Conservation (phyloP, 2,888 invertebrate genomes). For the Smittia sp. region DNA sequence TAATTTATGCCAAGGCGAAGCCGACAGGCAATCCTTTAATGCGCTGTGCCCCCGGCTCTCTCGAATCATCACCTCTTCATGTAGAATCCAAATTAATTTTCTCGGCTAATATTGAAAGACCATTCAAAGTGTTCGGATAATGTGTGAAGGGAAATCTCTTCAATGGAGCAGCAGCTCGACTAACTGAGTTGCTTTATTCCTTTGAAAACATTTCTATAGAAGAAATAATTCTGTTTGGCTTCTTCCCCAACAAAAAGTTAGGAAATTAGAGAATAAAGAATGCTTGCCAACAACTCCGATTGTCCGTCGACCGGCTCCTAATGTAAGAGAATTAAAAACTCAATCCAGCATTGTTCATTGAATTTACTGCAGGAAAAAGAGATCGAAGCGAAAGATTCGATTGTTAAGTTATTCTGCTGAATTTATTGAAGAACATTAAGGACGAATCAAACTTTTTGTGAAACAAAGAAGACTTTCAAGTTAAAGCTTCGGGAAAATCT, state of each 20-base stretch:
- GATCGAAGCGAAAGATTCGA: too few relatives aligned
- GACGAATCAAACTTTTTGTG: too few relatives aligned
- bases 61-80: neutral
- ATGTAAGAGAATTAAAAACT: constrained; percentile 4
- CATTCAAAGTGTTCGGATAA: neutral
- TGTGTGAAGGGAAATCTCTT: neutral
- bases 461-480: too few relatives aligned
- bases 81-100: neutral
- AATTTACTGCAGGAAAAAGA: too few relatives aligned
- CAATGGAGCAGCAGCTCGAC: neutral
- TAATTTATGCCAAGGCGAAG: too few relatives aligned
- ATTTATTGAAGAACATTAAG: too few relatives aligned
- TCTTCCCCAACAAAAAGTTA: neutral
- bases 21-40: neutral
- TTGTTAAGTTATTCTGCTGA: too few relatives aligned
- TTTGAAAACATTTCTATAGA: constrained; percentile 8
- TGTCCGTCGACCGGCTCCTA: neutral
- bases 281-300: constrained; percentile 9
- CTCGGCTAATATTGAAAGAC: neutral
- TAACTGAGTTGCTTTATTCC: neutral
- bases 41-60: neutral
- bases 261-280: neutral
- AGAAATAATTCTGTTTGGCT: neutral
- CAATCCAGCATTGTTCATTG: neutral
- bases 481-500: too few relatives aligned